Base-by-base conservation (phyloP, 1,140 invertebrate species). In the Cyclargus thomasi region DNA sequence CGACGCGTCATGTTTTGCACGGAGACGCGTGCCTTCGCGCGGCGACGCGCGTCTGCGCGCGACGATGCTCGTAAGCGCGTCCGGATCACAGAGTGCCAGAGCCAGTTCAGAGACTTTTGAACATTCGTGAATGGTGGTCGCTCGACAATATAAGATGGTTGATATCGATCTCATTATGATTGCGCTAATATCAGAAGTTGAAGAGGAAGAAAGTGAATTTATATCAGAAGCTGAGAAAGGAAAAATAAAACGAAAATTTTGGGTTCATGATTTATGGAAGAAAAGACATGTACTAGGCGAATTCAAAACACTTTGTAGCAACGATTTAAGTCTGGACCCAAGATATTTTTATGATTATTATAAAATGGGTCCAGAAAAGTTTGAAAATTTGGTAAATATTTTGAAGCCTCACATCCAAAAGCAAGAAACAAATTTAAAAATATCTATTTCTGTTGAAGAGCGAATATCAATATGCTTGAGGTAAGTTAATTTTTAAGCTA, bases 311-410 rank as follows among this genome's bases (percentile, higher is more conserved):
- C 36, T 64, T 64, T 64, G 63, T 20, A 20, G 62, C 36, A 63
- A 39, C 17, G 63, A 64, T 64, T 64, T 53, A 53, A 47, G 36
- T 21, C 63, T 21, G 35, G n/a, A 64, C 63, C 63, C 39, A 53
- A 64, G 47, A 18, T 47, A 18, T 53, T 64, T 47, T 64, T 53
- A 59, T 21, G 55, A 59, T 21, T 21, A 64, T 64, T 64, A 64
- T 64, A 64, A 53, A 64, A 64, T 53, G 36, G 36, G 18, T 20
- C 53, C 21, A 21, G 36, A 64, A 16, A 39, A 53, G 21, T 64
- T 64, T 64, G 63, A 64, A 64, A 53, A 64, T 47, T 64, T 64
- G 17, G 35, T 53, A 39, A 64, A 64, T 64, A 64, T 64, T 64
- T 64, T 64, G 63, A 64, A 11, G 36, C 36, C 36, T 47, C 36